Percentiles rank a stretch among this genome's conserved stretches.
Conservation (phyloP, 2,888 invertebrate genomes). For the Cremastinae sp. region DNA sequence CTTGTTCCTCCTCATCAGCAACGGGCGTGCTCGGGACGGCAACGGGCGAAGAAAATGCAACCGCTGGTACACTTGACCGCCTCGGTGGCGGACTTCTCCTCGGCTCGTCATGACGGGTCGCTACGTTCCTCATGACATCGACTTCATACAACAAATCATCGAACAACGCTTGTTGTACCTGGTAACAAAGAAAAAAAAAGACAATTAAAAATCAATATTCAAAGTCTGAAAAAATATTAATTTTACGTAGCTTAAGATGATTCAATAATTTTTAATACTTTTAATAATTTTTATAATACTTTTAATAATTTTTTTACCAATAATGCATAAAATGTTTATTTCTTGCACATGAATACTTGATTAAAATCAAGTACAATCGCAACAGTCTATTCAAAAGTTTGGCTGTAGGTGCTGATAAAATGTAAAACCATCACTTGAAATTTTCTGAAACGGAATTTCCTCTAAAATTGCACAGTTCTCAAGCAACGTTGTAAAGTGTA, state of each 20-base stretch:
- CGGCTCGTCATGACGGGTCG: slow-evolving; percentile 82
- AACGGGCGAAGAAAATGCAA: slow-evolving; percentile 69
- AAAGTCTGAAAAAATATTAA: too few relatives aligned
- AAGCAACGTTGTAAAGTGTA: too few relatives aligned
- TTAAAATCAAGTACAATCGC: too few relatives aligned
- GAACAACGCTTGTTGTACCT: slow-evolving; percentile 92
- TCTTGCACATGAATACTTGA: too few relatives aligned
- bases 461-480: too few relatives aligned
- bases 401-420: too few relatives aligned
- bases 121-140: slow-evolving; percentile 91
- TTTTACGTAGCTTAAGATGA: background rate
- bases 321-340: too few relatives aligned
- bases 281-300: slow-evolving; percentile 3
- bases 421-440: too few relatives aligned
- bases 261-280: background rate
- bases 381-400: too few relatives aligned
- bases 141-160: slow-evolving; percentile 90
- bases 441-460: too few relatives aligned
- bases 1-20: slow-evolving; percentile 82
- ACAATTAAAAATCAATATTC: too few relatives aligned
- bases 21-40: slow-evolving; percentile 69
- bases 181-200: slow-evolving; percentile 14
- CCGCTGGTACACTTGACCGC: slow-evolving; percentile 79
- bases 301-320: too few relatives aligned
- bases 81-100: slow-evolving; percentile 68